Conservation (phyloP, 2,797 vertebrate genomes). For the Manis javanica region DNA sequence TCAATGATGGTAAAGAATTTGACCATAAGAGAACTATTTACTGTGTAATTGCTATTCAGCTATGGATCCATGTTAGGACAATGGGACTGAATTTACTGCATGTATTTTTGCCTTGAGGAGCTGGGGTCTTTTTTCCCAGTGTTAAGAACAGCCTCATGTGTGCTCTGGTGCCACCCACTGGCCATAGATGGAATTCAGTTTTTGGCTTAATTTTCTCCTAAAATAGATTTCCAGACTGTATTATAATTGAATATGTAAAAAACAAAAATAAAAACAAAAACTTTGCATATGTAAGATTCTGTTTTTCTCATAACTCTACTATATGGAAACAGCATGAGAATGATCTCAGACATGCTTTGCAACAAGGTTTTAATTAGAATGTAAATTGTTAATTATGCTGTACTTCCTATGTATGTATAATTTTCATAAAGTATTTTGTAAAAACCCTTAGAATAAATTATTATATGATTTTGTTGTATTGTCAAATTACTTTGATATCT, state of each 20-base stretch:
- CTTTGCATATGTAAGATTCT: slow-evolving; percentile 48
- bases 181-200: slow-evolving; percentile 16
- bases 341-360: slow-evolving; percentile 67
- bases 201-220: not conserved
- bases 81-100: not conserved
- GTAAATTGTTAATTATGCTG: slow-evolving; percentile 31
- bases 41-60: slow-evolving; percentile 24
- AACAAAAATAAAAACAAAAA: not conserved
- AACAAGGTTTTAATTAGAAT: slow-evolving; percentile 67
- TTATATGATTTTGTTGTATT: slow-evolving; percentile 55
- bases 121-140: not conserved
- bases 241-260: slow-evolving; percentile 8
- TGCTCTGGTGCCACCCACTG: slow-evolving; percentile 76
- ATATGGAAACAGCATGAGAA: slow-evolving; percentile 68
- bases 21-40: not conserved
- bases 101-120: not conserved
- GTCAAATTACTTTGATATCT: not conserved
- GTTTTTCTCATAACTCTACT: slow-evolving; percentile 48
- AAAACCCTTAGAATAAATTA: slow-evolving; percentile 75
- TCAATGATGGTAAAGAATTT: not conserved
- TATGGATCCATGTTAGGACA: not conserved
- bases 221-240: not conserved
- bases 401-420: slow-evolving; percentile 32
- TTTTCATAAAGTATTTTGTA: slow-evolving; percentile 77
- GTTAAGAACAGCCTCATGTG: not conserved